Evolutionary conservation across 1,140 invertebrate genomes (phyloP).

Genomic region (Myzus persicae): DNA sequence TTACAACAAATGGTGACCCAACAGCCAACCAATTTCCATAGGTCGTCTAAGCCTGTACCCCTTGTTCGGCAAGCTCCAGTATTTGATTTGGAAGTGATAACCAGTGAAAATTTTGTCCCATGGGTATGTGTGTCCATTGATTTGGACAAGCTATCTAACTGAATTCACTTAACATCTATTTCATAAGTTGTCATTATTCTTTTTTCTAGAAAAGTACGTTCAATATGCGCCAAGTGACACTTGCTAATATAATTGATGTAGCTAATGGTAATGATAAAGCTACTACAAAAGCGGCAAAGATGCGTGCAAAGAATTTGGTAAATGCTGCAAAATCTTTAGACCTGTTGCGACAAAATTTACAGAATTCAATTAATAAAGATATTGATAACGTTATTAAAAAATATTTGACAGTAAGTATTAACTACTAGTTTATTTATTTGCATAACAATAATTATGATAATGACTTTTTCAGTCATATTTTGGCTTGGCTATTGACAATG

Average conservation of each 20-base stretch:
- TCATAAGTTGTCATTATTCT: conserved; percentile 3
- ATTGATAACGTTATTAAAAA: conserved; percentile 78
- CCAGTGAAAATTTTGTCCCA: conserved; percentile 47
- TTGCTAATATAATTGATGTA: conserved; percentile 68
- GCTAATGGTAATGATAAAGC: conserved; percentile 55
- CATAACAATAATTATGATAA: neutral
- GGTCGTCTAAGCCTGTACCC: conserved; percentile 23
- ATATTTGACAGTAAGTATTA: conserved; percentile 73
- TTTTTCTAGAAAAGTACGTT: conserved; percentile 69
- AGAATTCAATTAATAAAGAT: conserved; percentile 79
- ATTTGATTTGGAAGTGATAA: conserved; percentile 53
- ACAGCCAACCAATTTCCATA: conserved; percentile 5
- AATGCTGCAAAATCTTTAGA: conserved; percentile 77
- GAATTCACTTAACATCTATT: neutral
- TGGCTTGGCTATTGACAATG: conserved; percentile 81
- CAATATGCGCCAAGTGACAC: conserved; percentile 71
- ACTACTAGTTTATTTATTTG: neutral
- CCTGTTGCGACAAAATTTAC: conserved; percentile 76
- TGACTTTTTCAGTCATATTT: conserved; percentile 74
- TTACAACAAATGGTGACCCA: conserved; percentile 42
- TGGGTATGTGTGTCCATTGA: neutral
- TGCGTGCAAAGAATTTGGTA: conserved; percentile 67
- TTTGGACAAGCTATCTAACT: neutral
- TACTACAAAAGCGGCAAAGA: conserved; percentile 62
- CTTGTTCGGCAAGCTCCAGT: conserved; percentile 49